Base-by-base conservation (phyloP, 2,113 vertebrate genomes). In the Corydoras sp. region DNA sequence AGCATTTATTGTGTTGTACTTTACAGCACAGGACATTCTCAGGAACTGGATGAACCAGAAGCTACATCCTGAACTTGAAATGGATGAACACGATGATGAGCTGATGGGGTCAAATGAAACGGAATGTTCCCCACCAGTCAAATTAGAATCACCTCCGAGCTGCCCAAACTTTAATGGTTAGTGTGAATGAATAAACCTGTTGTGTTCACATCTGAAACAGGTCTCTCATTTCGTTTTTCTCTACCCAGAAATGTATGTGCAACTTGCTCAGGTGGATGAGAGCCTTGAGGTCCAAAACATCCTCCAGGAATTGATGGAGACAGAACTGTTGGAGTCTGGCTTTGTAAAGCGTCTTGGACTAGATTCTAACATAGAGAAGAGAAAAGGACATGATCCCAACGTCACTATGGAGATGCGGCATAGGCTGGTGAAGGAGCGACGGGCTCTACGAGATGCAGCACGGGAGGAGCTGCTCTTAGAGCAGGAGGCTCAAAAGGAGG, bases 351-450 rank as follows among this genome's bases (percentile, higher is more conserved):
- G 83, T 51, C 89, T 95, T 77, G 80, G 75, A n/a, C 81, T 88
- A 76, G 89, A 93, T 78, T 62, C 62, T 4, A 67, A 84, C 48
- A 69, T 68, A 3, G 81, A 82, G 71, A 83, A 82, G 62, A 90
- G 84, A 77, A 92, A 81, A 69, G 83, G 85, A 66, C 83, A 78
- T 74, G 86, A 95, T 86, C 92, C 93, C 3, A 79, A 76, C 11
- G 63, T 98, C 81, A 91, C 89, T 77, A 98, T 98, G 93, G 93
- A 97, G 80, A 86, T 93, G 67, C 91, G 94, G 65, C 96, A 98
- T 82, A 86, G 90, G 76, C 93, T 93, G 93, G 94, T 97, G 58
- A 93, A 90, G 76, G 93, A 95, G 89, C 95, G 92, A 77, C 89
- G 91, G 49, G 62, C 86, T 9, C 89, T 54, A 76, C 81, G 65